Percentiles rank a stretch among this genome's conserved stretches.
phyloP scores from a whole-genome alignment of 23 tunicate genomes.

The Aplidium turbinatum region DNA sequence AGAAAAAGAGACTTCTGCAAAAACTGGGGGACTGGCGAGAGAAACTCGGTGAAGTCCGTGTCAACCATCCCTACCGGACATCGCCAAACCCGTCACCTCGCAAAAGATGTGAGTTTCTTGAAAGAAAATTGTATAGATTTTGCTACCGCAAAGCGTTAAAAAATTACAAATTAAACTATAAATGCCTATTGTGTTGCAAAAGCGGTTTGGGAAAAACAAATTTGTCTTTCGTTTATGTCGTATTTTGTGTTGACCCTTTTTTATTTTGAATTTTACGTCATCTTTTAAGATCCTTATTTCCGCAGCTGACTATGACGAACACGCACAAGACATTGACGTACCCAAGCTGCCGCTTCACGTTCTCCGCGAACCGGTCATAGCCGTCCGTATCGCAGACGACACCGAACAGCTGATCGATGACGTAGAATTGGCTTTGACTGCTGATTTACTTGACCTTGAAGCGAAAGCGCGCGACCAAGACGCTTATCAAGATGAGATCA shows the following conservation, averaged over 20 bases:
- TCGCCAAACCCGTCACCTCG: conserved; percentile 70
- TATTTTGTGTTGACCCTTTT: too few species aligned
- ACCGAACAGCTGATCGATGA: conserved; percentile 46
- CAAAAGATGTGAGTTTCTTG: conserved; percentile 39
- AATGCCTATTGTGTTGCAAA: too few species aligned
- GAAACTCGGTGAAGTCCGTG: conserved; percentile 27
- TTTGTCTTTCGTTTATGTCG: too few species aligned
- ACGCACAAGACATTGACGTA: conserved; percentile 9
- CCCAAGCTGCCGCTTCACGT: conserved; percentile 50
- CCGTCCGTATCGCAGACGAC: conserved; percentile 41
- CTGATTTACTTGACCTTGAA: conserved; percentile 55
- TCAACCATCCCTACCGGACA: conserved; percentile 40
- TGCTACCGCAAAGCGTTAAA: too few species aligned
- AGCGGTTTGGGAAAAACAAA: too few species aligned
- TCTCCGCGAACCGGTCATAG: conserved; percentile 36
- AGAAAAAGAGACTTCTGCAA: conserved; percentile 26
- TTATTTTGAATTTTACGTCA: neutral
- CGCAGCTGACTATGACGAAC: conserved; percentile 11
- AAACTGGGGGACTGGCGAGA: conserved; percentile 38
- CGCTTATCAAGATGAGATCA: conserved; percentile 61
- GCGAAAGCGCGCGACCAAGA: conserved; percentile 48
- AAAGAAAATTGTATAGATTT: neutral
- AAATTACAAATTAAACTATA: too few species aligned
- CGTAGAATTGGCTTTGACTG: conserved; percentile 46
- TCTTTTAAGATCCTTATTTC: neutral